These are phyloP conservation scores for Leptopterna dolabrata DNA, from an alignment of 2,888 invertebrate genomes.

Conservation along the genomic window DNA sequence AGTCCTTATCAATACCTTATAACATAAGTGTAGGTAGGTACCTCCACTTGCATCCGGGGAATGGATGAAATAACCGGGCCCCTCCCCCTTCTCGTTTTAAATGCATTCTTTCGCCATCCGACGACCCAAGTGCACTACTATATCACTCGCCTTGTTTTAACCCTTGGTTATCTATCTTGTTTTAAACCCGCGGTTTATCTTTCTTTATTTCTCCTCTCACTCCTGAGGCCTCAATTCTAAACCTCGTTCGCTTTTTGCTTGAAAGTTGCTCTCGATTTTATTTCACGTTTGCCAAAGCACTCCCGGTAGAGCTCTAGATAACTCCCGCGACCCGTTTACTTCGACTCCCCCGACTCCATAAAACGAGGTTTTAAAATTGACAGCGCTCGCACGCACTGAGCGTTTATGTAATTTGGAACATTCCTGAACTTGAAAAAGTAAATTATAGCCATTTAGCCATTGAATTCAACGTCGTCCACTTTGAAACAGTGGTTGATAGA, in stretches of 20 bases:
- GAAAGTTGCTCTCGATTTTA: not conserved
- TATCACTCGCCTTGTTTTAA: constrained; percentile 24
- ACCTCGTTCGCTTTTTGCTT: not conserved
- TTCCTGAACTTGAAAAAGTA: not conserved
- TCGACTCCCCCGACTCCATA: not conserved
- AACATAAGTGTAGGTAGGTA: not conserved
- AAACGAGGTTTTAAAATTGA: not conserved
- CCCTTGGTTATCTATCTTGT: not conserved
- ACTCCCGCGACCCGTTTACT: not conserved
- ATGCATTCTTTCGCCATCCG: not conserved
- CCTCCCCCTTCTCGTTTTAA: not conserved
- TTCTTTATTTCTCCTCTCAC: not conserved
- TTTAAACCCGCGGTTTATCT: not conserved
- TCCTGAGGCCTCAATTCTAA: not conserved
- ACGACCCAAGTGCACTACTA: not conserved
- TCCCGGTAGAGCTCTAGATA: not conserved
- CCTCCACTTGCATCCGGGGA: constrained; percentile 20
- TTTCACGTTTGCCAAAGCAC: not conserved
- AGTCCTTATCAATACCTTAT: not conserved
- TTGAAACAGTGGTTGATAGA: too few species aligned
- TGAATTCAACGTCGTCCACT: too few species aligned
- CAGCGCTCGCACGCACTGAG: not conserved
- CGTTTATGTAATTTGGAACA: not conserved
- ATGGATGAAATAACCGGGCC: constrained; percentile 5
- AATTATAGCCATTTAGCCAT: too few species aligned